Percentiles rank a stretch among this genome's conserved stretches.
Evolutionary conservation across 2,113 vertebrate species (phyloP).

Genomic region (Odobenus rosmarus): DNA sequence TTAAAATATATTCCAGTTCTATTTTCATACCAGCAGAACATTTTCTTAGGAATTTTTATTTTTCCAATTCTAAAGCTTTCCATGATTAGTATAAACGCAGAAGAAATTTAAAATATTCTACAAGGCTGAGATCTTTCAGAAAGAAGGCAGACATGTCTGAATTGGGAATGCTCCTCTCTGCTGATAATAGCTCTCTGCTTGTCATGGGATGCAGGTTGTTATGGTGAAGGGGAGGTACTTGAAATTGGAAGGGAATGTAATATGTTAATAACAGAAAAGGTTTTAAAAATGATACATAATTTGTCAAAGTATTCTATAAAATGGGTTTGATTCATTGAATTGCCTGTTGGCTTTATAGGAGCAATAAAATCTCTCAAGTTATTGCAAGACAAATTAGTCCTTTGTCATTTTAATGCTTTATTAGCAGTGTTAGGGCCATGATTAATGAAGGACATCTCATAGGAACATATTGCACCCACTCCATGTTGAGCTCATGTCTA

Average conservation of each 20-base stretch:
- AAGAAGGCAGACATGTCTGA: neutral
- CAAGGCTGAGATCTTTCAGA: neutral
- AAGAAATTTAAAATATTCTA: neutral
- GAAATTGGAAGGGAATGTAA: neutral
- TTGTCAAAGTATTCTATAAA: neutral
- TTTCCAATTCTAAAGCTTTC: neutral
- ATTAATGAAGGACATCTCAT: neutral
- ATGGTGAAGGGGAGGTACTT: neutral
- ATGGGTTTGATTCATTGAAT: constrained; percentile 16
- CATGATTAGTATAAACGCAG: neutral
- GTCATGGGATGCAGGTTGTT: neutral
- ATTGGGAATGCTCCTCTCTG: neutral
- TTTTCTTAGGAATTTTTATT: neutral
- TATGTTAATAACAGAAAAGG: neutral
- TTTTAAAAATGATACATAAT: neutral
- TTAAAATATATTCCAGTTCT: neutral
- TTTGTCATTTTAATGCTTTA: neutral
- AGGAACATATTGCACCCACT: neutral
- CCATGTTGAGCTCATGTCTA: neutral
- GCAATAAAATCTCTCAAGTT: neutral
- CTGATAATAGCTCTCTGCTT: neutral
- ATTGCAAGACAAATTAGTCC: neutral
- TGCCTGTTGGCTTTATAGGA: neutral
- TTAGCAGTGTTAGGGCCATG: neutral
- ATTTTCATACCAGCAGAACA: neutral